Evolutionary conservation across 2,797 vertebrate genomes (phyloP), one percentile per base, ranked within the genome.

Genomic region (Nothura maculosa): DNA sequence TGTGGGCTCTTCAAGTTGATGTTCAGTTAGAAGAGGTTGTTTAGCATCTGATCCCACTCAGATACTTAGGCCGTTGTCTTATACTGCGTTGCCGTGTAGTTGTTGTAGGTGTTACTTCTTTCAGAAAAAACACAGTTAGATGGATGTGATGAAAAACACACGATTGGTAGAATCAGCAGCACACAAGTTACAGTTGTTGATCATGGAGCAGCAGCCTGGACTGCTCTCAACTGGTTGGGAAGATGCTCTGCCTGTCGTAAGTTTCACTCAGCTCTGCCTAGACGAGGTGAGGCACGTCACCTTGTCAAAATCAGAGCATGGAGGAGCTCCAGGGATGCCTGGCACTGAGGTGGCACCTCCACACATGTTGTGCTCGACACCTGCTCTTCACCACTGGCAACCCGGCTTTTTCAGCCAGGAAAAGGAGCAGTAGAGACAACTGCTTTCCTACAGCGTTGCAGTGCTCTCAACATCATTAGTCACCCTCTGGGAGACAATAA

Each of bases 361-460:
- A 24, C 22, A 22, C n/a, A 16, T 11, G 12, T 30, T 7, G 24
- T 11, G 0, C n/a, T 64, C 9, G 1, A 42, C n/a, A 36, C 5
- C n/a, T 28, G 27, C n/a, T 76, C 11, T 48, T 48, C 34, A 27
- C 63, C 28, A 25, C 57, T 57, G 0, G 0, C 63, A 69, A 45
- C 4, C 17, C 42, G 18, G 9, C 15, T 34, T 11, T 43, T 45
- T 52, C 20, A 40, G 70, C 30, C 42, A 50, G 57, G 12, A 34
- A 30, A 34, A 54, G 14, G 28, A 27, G 28, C 52, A 70, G 12
- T 34, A 47, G 69, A 43, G 38, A 21, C 21, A 42, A 22, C 19
- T 45, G 25, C 61, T 54, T 54, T 66, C 43, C 7, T 5, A 2
- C 70, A 34, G 12, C 18, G n/a, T 72, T 1, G 0, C 52, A 17